Evolutionary conservation across 2,797 vertebrate genomes (phyloP).

Genomic region (Ibycter americanus): DNA sequence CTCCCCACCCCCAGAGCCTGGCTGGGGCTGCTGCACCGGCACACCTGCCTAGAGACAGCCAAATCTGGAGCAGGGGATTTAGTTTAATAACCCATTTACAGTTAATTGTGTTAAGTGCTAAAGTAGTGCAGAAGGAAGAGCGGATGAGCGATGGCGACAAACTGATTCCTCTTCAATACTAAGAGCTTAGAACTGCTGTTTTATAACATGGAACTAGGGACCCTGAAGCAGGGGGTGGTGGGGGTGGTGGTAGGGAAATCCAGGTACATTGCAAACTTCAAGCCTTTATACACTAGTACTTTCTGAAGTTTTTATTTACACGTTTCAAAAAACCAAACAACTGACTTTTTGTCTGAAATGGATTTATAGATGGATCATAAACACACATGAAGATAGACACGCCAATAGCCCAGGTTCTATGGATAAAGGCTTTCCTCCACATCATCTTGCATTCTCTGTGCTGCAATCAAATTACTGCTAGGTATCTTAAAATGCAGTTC

Average conservation of each 20-base stretch:
- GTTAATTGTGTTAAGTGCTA: constrained; percentile 47
- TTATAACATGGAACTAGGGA: not conserved
- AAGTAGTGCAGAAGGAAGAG: not conserved
- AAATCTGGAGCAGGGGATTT: constrained; percentile 23
- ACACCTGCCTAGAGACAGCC: not conserved
- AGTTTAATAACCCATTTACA: constrained; percentile 36
- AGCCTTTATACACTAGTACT: not conserved
- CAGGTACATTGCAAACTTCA: not conserved
- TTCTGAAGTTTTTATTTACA: not conserved
- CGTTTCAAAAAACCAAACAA: not conserved
- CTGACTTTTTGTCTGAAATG: not conserved
- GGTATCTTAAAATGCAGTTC: not conserved
- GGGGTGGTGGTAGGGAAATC: not conserved
- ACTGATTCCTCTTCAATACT: not conserved
- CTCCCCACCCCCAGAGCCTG: not conserved
- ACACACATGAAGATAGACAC: not conserved
- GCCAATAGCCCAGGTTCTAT: not conserved
- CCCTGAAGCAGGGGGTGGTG: not conserved
- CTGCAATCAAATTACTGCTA: not conserved
- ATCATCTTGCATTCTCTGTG: not conserved
- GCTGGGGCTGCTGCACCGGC: not conserved
- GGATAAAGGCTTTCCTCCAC: not conserved
- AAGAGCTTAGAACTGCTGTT: not conserved
- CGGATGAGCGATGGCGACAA: not conserved
- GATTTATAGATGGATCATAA: not conserved